Base-by-base conservation (phyloP, 2,888 invertebrate genomes). In the Meteorus colon region DNA sequence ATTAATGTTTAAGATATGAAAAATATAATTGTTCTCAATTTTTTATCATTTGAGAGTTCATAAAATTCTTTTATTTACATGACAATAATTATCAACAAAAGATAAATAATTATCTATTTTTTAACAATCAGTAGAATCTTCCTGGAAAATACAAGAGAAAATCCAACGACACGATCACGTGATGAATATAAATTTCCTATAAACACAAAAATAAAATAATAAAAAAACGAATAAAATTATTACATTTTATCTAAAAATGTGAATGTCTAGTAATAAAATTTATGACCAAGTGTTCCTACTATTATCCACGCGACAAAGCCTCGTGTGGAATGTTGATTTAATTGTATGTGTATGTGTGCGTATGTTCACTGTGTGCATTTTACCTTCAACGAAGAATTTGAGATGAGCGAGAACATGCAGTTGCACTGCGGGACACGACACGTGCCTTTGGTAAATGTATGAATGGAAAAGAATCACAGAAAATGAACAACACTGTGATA, bases 371-470 rank as follows among this genome's bases (percentile, higher is more conserved):
- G 8, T 60, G 24, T 70, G 24, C 37, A 24, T 70, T 31, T 24
- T 70, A 37, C 34, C 51, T 51, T 24, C 37, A 59, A 48, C 37
- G 12, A 24, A 70, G 70, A 70, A 70, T 70, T 70, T 70, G 55
- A 60, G 70, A 70, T 34, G 70, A 70, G 60, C 59, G 59, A 37
- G 70, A 60, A 70, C 59, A 70, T 27, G 70, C 5, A 29, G 59
- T 48, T 55, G 70, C 70, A 37, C 70, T 59, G 70, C 60, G 41
- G 59, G 60, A 41, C 31, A 37, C 59, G 70, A 70, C 70, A 70
- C 70, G 70, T 70, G 70, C 70, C 70, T 59, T 37, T 41, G n/a
- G 31, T 70, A 70, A 34, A 59, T 14, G 8, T 48, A 27, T 16
- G 27, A 27, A 60, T 60, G 24, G 1, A 24, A 12, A 29, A 63